Base-by-base conservation (phyloP, 2,797 vertebrate species). In the Aldrovandia affinis region DNA sequence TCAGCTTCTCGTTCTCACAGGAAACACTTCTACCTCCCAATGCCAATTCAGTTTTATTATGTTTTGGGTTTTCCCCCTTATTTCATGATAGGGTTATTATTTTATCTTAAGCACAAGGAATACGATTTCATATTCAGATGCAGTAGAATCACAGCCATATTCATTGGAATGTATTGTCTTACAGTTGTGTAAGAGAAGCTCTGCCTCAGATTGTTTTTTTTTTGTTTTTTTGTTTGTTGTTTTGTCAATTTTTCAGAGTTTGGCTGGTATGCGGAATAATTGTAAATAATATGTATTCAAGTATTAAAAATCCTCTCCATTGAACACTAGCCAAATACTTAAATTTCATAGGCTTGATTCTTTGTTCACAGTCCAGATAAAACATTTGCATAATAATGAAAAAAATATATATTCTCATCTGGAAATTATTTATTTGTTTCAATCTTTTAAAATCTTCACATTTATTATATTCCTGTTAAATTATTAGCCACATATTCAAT, bases 21-120 rank as follows among this genome's bases (percentile, higher is more conserved):
- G 90, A 93, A 92, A 93, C 93, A 84, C 86, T 91, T 91, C 86
- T 85, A 88, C 87, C 89, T 85, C 85, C 87, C 86, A 83, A 91
- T 89, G 89, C 86, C 87, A 89, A 57, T 88, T 82, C 55, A 81
- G 87, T 90, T 80, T 88, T 90, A 92, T 89, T 92, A 89, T 81
- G 84, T 88, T 88, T 90, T 82, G 88, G 83, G 81, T 85, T 85
- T 39, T 89, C 85, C 80, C 86, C 82, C 44, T 78, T 22, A 78
- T 88, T 92, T 86, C 81, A 89, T 87, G 86, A 88, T 80, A 86
- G 82, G 75, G 3, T 82, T 86, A 78, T 89, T 88, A 87, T 78
- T 88, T 88, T 90, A 81, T 10, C 0, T 77, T 77, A 44, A 77
- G 39, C 39, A 47, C 73, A 42, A 44, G 9, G 73, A 77, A 28